A percentile compares a stretch with the other conserved stretches of the same genome.
Evolutionary conservation across 1,140 invertebrate species (phyloP).

Genomic region (Odontomachus brunneus): DNA sequence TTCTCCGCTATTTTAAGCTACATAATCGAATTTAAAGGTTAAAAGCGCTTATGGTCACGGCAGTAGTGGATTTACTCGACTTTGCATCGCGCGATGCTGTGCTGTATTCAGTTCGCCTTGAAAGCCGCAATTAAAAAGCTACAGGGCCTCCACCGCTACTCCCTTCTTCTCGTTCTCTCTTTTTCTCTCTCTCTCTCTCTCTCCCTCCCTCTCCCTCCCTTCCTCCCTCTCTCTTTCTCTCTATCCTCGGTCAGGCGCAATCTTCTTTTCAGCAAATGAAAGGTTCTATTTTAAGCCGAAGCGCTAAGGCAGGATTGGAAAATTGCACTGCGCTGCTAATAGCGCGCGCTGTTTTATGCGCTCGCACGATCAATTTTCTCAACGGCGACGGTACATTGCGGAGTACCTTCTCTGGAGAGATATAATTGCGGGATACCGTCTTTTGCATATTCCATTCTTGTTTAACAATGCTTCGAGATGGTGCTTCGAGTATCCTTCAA

Average conservation of each 20-base stretch:
- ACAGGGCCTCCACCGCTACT: constrained; percentile 10
- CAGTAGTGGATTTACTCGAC: constrained; percentile 4
- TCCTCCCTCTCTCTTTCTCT: constrained; percentile 21
- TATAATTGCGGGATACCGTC: constrained; percentile 26
- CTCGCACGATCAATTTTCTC: constrained; percentile 67
- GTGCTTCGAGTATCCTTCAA: neutral
- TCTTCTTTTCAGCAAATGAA: constrained; percentile 72
- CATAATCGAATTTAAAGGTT: neutral
- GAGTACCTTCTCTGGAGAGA: constrained; percentile 3
- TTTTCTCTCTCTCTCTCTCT: constrained; percentile 29
- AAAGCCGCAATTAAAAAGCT: constrained; percentile 71
- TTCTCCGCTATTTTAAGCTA: constrained; percentile 13
- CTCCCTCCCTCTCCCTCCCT: neutral
- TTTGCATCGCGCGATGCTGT: constrained; percentile 6
- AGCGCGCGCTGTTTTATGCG: constrained; percentile 71
- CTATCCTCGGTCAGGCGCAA: constrained; percentile 35
- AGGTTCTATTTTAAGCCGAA: constrained; percentile 74
- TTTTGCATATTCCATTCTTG: constrained; percentile 18
- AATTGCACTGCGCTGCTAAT: constrained; percentile 74
- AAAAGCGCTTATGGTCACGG: neutral
- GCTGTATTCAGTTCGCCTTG: constrained; percentile 58
- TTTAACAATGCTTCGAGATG: neutral
- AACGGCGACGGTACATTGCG: neutral
- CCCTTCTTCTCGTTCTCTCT: neutral
- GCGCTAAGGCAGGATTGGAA: constrained; percentile 68